A percentile compares a stretch with the other conserved stretches of the same genome.
Conservation (phyloP, 2,113 vertebrate genomes). For the Phaethon lepturus region DNA sequence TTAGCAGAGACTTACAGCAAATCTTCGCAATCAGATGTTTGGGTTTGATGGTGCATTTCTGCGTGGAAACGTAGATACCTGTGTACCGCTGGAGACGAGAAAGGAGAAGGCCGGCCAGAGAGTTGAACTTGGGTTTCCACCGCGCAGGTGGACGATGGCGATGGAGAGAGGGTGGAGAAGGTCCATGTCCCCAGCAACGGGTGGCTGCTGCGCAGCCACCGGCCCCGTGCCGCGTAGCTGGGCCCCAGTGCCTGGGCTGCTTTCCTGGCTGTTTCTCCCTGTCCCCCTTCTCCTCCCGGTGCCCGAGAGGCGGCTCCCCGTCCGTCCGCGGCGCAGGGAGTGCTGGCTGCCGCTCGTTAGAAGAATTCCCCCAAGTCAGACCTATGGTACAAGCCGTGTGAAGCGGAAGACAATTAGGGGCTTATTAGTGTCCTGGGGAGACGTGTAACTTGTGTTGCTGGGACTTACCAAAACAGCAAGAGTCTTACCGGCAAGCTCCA, state of each 20-base stretch:
- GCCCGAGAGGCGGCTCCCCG: conserved; percentile 21
- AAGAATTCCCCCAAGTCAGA: conserved; percentile 66
- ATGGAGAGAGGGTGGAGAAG: not conserved
- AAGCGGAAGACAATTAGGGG: conserved; percentile 90
- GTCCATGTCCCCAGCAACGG: not conserved
- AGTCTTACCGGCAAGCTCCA: conserved; percentile 91
- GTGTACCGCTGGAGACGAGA: fast-evolving
- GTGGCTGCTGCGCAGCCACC: not conserved
- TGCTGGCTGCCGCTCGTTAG: conserved; percentile 66
- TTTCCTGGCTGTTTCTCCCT: not conserved
- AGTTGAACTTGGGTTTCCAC: not conserved
- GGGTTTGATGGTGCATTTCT: not conserved
- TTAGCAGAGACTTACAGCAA: not conserved
- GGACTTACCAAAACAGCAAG: conserved; percentile 83
- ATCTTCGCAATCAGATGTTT: not conserved
- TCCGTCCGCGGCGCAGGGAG: conserved; percentile 17
- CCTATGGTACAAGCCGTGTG: conserved; percentile 81
- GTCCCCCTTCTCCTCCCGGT: conserved; percentile 5
- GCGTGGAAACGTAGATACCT: fast-evolving
- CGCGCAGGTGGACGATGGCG: fast-evolving
- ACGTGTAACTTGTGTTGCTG: conserved; percentile 88
- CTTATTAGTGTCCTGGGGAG: conserved; percentile 91
- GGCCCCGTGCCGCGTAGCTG: fast-evolving
- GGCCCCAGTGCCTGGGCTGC: not conserved
- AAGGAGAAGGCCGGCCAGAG: not conserved